Percentiles rank a stretch among this genome's conserved stretches.
Evolutionary conservation across 1,140 invertebrate species (phyloP).

Genomic region (Bombus confusus): DNA sequence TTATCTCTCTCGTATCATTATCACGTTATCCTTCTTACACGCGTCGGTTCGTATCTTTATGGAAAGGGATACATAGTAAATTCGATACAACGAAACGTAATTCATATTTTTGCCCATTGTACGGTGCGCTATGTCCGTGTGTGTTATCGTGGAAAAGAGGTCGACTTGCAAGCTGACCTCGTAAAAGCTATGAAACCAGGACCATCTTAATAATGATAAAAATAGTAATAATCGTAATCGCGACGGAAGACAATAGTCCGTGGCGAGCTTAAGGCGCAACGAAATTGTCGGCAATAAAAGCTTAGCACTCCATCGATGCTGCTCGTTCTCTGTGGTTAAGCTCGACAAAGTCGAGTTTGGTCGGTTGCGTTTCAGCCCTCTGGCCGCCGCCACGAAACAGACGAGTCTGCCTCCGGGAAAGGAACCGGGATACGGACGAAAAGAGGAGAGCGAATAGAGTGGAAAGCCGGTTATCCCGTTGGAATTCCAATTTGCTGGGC

Average conservation of each 20-base stretch:
- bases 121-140: too few species aligned
- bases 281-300: constrained; percentile 20
- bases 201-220: constrained; percentile 29
- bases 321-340: constrained; percentile 10
- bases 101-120: not conserved
- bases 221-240: not conserved
- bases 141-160: not conserved
- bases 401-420: not conserved
- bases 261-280: too few species aligned
- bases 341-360: not conserved
- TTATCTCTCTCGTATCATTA: too few species aligned
- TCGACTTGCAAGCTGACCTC: not conserved
- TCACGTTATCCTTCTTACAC: not conserved
- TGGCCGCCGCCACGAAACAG: not conserved
- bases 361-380: not conserved
- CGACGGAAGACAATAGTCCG: not conserved
- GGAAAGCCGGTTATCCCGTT: constrained; percentile 36
- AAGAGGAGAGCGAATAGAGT: constrained; percentile 18
- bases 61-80: too few species aligned
- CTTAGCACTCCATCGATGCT: constrained; percentile 26
- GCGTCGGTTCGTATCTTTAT: not conserved
- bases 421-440: constrained; percentile 5
- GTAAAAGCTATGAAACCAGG: not conserved
- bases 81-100: not conserved
- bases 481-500: constrained; percentile 42